Conservation (phyloP, 2,797 vertebrate species). For the Simalia tracyae region DNA sequence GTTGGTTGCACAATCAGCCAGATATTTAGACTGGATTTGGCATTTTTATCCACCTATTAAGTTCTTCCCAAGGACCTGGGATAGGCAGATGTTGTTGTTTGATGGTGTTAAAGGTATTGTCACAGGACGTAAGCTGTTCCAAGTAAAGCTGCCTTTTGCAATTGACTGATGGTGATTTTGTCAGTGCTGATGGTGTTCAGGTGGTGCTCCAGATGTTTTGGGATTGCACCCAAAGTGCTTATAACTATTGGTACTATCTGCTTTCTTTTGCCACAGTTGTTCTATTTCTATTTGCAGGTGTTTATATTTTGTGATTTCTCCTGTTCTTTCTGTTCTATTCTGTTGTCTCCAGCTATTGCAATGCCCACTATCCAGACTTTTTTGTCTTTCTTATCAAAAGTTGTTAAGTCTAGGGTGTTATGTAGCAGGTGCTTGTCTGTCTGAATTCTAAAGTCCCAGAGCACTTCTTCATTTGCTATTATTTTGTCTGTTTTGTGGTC, state of each 20-base stretch:
- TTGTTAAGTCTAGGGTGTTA: neutral
- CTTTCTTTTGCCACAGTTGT: neutral
- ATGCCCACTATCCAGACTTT: neutral
- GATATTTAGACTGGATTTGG: neutral
- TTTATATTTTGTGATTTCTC: neutral
- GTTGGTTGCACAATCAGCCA: neutral
- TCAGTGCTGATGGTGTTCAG: neutral
- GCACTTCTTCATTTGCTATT: neutral
- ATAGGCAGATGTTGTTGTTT: too few species aligned
- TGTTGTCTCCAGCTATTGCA: neutral
- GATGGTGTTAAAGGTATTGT: too few species aligned
- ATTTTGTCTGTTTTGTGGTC: neutral
- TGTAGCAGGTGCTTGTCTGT: too few species aligned
- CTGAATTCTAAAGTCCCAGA: too few species aligned
- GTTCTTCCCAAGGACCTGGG: neutral
- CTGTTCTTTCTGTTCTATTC: neutral
- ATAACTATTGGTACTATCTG: neutral
- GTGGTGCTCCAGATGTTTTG: neutral
- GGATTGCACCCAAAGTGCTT: neutral
- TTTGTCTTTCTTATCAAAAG: neutral
- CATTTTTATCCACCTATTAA: neutral
- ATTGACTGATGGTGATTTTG: neutral
- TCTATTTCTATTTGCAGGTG: neutral
- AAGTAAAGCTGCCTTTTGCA: too few species aligned
- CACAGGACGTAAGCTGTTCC: too few species aligned